Evolutionary conservation across 2,888 invertebrate species (phyloP), one percentile per base, ranked within the genome.

Genomic region (Dorcus hopei): DNA sequence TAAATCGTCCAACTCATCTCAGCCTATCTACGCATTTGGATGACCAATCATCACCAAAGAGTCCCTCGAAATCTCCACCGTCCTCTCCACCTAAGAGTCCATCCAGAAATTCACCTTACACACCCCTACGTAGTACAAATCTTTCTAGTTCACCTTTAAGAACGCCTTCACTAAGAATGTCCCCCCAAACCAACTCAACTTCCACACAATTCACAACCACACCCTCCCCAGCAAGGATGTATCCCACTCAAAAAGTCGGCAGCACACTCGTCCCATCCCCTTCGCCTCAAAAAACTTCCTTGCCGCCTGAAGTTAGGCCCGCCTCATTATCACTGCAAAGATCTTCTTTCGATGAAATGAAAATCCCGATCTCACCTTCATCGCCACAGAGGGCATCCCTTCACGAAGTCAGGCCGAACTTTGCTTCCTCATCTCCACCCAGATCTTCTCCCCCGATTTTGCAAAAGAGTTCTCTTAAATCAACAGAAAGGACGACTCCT

Each of bases 51-150:
- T 47, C 64, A 61, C 16, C 65, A 62, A 71, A 66, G 58, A 61
- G 53, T 38, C 73, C 75, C 49, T 58, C 68, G 14, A 73, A 73
- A 77, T 71, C 75, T 42, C 73, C 76, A 3, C 75, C 74, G 16
- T 65, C 66, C 14, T 72, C 74, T 3, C 75, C 70, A 9, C 68
- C 73, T 14, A 74, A 74, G 63, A 72, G 72, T 58, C 73, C 75
- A 9, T 69, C 71, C 6, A 66, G 71, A 49, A 68, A 65, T 56
- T 74, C 74, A 4, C 74, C 74, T 2, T 75, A 75, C 51, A 66
- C 72, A 38, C 76, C 77, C 9, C 61, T 77, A 52, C 67, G 74
- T 38, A 70, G 72, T 49, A 72, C 74, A 38, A 68, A 66, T 57
- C 63, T 75, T 9, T 57, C 66, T n/a, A 65, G 57, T 49, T 61